Conservation (phyloP, 1,140 invertebrate genomes). For the Melanaphis sacchari region DNA sequence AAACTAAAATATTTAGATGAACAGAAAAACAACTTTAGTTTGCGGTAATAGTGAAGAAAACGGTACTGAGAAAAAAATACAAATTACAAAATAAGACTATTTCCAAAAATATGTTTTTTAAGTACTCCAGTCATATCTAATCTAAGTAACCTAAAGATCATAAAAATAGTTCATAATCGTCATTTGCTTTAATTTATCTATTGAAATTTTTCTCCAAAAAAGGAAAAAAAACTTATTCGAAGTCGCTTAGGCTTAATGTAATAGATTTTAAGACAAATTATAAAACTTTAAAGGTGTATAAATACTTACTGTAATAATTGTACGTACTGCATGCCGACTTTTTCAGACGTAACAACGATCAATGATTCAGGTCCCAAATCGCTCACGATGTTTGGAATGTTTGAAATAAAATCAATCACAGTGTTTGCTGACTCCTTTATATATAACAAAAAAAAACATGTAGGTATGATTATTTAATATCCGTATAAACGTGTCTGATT, state of each 20-base stretch:
- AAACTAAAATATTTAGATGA: neutral
- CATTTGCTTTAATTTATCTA: neutral
- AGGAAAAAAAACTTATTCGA: neutral
- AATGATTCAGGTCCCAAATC: slow-evolving; percentile 25
- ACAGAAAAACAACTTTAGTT: neutral
- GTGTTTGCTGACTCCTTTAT: neutral
- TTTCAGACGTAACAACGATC: neutral
- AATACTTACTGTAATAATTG: slow-evolving; percentile 7
- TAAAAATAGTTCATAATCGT: neutral
- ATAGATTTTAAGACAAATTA: neutral
- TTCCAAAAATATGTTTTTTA: neutral
- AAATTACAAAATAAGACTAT: neutral
- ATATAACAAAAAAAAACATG: neutral
- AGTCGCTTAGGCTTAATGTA: neutral
- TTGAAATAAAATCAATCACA: slow-evolving; percentile 15
- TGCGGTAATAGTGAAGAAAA: neutral
- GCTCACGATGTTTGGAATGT: neutral
- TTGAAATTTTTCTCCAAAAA: no score
- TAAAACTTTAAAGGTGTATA: neutral
- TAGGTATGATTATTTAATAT: neutral
- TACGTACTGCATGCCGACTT: neutral
- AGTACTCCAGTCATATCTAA: neutral
- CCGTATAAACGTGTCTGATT: neutral
- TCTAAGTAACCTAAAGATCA: neutral
- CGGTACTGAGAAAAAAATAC: neutral